phyloP scores from a whole-genome alignment of 2,113 vertebrate genomes.

The Pipra filicauda region DNA sequence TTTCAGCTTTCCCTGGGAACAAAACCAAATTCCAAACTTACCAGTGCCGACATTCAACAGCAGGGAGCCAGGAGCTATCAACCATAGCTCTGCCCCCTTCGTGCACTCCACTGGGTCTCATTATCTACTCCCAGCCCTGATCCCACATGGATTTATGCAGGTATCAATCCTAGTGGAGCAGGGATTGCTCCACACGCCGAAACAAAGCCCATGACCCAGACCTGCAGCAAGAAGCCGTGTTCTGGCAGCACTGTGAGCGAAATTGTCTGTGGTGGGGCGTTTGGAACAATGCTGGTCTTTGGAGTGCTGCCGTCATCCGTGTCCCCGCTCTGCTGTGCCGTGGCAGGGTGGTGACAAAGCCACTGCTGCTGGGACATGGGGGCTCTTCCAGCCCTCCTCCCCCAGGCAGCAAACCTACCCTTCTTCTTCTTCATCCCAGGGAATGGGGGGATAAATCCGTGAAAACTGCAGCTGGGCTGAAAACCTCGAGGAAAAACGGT shows the following conservation, averaged over 20 bases:
- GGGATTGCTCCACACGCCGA: accelerated
- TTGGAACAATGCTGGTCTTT: slow-evolving; percentile 28
- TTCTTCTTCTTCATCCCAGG: background rate
- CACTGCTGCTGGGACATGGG: accelerated
- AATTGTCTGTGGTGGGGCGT: accelerated
- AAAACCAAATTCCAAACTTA: background rate
- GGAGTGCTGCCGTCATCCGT: background rate
- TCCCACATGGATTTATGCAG: background rate
- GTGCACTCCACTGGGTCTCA: background rate
- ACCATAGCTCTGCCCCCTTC: background rate
- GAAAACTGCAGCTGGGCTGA: background rate
- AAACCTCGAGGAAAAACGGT: background rate
- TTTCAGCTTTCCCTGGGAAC: background rate
- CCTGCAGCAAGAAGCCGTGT: background rate
- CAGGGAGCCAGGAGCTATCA: background rate
- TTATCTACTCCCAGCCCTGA: background rate
- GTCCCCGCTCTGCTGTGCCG: background rate
- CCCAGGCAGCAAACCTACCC: background rate
- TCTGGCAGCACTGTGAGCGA: background rate
- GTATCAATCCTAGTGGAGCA: accelerated
- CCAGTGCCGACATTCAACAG: background rate
- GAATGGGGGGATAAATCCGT: background rate
- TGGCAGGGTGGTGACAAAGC: slow-evolving; percentile 12
- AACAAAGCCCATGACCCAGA: background rate
- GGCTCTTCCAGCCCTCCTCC: background rate